These are phyloP conservation scores for Tachysurus vachellii DNA, from an alignment of 2,113 vertebrate species.

Conservation along the genomic window DNA sequence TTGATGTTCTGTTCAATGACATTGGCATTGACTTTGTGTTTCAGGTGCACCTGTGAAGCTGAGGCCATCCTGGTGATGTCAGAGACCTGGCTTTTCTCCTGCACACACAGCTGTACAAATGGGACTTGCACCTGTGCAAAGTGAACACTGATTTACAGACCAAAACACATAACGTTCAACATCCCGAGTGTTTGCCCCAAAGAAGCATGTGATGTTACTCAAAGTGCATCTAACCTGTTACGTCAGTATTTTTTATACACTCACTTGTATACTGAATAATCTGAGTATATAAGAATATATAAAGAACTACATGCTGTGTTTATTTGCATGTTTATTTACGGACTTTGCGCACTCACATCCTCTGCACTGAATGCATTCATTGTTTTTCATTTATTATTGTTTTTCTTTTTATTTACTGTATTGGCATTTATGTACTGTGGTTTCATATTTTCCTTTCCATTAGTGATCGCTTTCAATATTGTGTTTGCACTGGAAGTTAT, in stretches of 20 bases:
- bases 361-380: neutral
- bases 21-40: slow-evolving; percentile 35
- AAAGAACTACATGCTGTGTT: neutral
- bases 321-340: neutral
- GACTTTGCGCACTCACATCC: neutral
- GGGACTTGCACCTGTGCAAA: slow-evolving; percentile 45
- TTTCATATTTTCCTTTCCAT: neutral
- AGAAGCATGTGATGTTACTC: neutral
- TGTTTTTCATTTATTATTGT: neutral
- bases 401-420: neutral
- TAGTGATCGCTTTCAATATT: neutral
- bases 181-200: slow-evolving; percentile 1
- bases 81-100: slow-evolving; percentile 42
- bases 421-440: neutral
- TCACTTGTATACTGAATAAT: neutral
- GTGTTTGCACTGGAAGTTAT: neutral
- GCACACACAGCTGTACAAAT: slow-evolving; percentile 59
- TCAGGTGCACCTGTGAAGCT: slow-evolving; percentile 1
- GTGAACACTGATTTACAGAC: slow-evolving; percentile 37
- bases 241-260: neutral
- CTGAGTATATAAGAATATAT: neutral
- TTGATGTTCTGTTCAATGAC: slow-evolving; percentile 34
- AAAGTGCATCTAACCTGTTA: neutral
- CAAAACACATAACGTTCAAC: slow-evolving; percentile 33
- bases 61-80: neutral